These are phyloP conservation scores for Macroglossus sobrinus DNA, from an alignment of 2,113 vertebrate genomes.

Conservation along the genomic window DNA sequence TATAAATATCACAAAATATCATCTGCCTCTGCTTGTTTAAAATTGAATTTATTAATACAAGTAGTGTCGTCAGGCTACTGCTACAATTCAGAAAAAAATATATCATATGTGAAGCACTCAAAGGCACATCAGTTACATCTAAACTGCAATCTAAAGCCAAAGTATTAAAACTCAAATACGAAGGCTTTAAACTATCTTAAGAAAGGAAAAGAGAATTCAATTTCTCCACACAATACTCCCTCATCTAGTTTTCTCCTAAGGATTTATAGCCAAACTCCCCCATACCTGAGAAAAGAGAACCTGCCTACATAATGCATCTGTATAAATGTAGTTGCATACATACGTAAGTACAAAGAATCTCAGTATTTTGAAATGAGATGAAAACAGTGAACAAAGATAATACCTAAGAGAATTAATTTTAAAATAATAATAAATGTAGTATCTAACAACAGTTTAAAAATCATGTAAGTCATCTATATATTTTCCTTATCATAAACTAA, in stretches of 20 bases:
- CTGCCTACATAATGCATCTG: neutral
- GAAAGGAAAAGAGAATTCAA: neutral
- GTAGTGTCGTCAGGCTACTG: neutral
- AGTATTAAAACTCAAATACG: neutral
- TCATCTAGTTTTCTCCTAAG: neutral
- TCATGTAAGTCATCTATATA: neutral
- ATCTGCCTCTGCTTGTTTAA: neutral
- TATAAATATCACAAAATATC: neutral
- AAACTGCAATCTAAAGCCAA: neutral
- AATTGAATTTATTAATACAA: neutral
- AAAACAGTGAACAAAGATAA: neutral
- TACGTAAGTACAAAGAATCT: neutral
- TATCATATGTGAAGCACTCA: neutral
- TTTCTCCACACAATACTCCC: neutral
- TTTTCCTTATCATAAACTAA: slow-evolving; percentile 30
- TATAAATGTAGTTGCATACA: neutral
- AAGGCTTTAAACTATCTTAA: neutral
- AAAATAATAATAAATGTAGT: neutral
- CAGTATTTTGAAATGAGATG: neutral
- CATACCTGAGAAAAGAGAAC: neutral
- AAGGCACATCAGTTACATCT: neutral
- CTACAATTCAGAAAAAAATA: neutral
- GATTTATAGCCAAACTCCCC: neutral
- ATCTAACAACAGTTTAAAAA: slow-evolving; percentile 11
- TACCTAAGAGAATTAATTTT: neutral